These are phyloP conservation scores for Barbus barbus DNA, from an alignment of 2,113 vertebrate species.

Conservation along the genomic window DNA sequence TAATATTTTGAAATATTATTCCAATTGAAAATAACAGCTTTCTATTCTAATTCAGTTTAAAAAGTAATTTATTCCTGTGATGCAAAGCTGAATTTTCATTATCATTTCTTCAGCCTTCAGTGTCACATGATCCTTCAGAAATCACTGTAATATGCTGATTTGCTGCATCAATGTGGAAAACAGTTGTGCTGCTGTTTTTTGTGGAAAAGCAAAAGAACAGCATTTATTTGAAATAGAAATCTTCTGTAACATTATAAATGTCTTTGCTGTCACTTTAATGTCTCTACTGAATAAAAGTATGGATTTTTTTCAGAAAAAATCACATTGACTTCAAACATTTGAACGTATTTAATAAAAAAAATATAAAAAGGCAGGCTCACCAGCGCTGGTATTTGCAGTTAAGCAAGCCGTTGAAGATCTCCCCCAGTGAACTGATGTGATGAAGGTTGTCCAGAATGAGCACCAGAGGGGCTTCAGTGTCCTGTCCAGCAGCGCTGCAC, in stretches of 20 bases:
- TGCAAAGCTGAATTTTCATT: too few species aligned
- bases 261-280: not conserved
- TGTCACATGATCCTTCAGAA: not conserved
- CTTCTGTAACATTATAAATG: not conserved
- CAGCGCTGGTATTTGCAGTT: conserved; percentile 93
- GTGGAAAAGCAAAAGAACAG: not conserved
- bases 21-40: too few species aligned
- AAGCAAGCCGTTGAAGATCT: conserved; percentile 95
- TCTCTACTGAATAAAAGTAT: not conserved
- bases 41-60: too few species aligned
- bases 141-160: not conserved
- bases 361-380: conserved; percentile 67
- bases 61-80: too few species aligned
- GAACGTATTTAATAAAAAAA: not conserved
- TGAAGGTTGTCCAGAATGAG: conserved; percentile 97
- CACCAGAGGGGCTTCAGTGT: conserved; percentile 87
- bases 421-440: conserved; percentile 91
- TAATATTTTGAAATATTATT: too few species aligned
- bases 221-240: not conserved
- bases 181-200: not conserved
- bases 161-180: not conserved
- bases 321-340: not conserved
- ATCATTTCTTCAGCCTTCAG: too few species aligned
- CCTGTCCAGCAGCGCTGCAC: conserved; percentile 81
- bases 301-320: not conserved